Base-by-base conservation (phyloP, 2,888 invertebrate genomes). In the Desoria tigrina region DNA sequence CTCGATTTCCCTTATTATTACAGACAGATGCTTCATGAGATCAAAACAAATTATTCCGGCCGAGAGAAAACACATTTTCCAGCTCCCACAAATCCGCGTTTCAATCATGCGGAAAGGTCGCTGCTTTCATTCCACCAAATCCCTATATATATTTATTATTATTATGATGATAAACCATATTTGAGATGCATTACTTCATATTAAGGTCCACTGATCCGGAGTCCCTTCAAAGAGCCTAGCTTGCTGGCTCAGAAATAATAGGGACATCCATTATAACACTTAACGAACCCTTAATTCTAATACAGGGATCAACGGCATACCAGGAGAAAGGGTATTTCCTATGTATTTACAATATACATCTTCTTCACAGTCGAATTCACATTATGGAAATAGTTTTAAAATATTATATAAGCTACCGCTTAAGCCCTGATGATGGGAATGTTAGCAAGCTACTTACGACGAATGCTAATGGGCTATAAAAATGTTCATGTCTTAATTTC, bases 21-120 rank as follows among this genome's bases (percentile, higher is more conserved):
- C 63, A 69, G 69, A 72, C 72, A 72, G 72, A 72, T 69, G 72
- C 72, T 72, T 68, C 61, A 61, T 32, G 64, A 66, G 69, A 72
- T 72, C 69, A 72, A 68, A 72, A 69, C 72, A 72, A 72, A 68
- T 69, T 68, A 69, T 72, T 66, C 63, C 63, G 60, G 42, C 42
- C 58, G 65, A 54, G 49, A 65, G 65, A 56, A 32, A 49, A 61
- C 55, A 65, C 55, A 65, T 55, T 55, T 61, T 61, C 45, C 37
- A 53, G 54, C 55, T 65, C 64, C 66, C 63, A 69, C 66, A 69
- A 69, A 69, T 69, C 69, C 69, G 66, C 66, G 66, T 69, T 69
- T 64, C 66, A 69, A 66, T 69, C 63, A 64, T 61, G 66, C 62
- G 62, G 62, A 61, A 69, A 69, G 63, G 63, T 63, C 59, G 66